Conservation (phyloP, 2,888 invertebrate genomes). For the Eumacrocentrus americanus region DNA sequence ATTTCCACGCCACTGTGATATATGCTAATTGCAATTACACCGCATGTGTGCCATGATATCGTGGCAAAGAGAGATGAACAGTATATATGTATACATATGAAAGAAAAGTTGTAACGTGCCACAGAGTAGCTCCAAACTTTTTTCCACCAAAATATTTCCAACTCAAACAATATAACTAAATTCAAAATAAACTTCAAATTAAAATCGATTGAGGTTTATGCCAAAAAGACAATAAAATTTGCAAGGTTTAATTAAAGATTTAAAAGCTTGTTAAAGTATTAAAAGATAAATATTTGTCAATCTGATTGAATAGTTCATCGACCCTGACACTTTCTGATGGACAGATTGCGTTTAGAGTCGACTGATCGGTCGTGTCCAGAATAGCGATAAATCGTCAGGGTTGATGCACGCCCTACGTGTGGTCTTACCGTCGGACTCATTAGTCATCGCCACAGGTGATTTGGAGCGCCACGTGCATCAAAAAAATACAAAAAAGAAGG, state of each 20-base stretch:
- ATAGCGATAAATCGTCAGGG: conserved; percentile 14
- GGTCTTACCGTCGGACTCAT: conserved; percentile 16
- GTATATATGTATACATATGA: not conserved
- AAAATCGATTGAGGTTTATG: too few relatives aligned
- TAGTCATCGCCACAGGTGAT: conserved; percentile 18
- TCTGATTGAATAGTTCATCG: conserved; percentile 14
- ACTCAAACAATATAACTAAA: too few relatives aligned
- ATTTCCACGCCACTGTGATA: conserved; percentile 49
- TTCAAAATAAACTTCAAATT: too few relatives aligned
- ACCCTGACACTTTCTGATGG: not conserved
- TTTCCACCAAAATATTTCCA: too few relatives aligned
- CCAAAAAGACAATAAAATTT: too few relatives aligned
- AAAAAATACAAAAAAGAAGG: not conserved
- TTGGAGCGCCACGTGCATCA: not conserved
- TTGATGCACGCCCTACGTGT: not conserved
- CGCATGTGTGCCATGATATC: conserved; percentile 42
- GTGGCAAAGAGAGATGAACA: not conserved
- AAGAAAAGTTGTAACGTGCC: conserved; percentile 5
- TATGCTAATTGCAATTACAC: conserved; percentile 60
- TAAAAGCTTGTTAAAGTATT: too few relatives aligned
- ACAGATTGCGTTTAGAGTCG: conserved; percentile 1
- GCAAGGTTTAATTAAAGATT: too few relatives aligned
- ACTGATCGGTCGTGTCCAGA: not conserved
- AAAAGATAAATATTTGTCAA: too few relatives aligned
- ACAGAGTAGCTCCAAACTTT: conserved; percentile 2